Conservation (phyloP, 2,113 vertebrate genomes). For the Cyanoderma ruficeps region DNA sequence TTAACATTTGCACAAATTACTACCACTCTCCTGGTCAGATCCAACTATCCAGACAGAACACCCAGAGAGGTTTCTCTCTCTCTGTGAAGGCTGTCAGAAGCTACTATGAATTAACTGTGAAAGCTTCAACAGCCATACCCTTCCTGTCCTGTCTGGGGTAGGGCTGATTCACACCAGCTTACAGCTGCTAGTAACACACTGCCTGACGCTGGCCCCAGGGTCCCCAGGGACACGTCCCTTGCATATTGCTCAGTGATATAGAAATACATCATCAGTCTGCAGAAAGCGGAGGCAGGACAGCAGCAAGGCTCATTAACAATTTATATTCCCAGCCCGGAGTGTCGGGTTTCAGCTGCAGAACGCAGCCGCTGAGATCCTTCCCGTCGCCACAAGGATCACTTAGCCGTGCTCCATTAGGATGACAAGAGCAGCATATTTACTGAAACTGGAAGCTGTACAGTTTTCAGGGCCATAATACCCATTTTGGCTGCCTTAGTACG, state of each 20-base stretch:
- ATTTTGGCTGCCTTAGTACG: not conserved
- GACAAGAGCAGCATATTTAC: not conserved
- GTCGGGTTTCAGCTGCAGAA: constrained; percentile 37
- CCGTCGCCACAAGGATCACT: constrained; percentile 14
- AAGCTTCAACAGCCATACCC: not conserved
- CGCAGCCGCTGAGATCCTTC: constrained; percentile 2
- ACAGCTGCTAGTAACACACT: not conserved
- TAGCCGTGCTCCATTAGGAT: constrained; percentile 46
- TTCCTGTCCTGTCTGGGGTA: not conserved
- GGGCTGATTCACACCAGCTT: not conserved
- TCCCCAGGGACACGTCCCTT: not conserved
- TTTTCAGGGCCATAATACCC: not conserved
- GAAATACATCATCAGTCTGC: not conserved
- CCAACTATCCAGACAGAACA: not conserved
- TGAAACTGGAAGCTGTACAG: not conserved
- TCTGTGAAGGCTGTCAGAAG: not conserved
- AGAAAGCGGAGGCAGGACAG: not conserved
- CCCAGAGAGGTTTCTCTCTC: not conserved
- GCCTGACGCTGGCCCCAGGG: not conserved
- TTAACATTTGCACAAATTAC: not conserved
- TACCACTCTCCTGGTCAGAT: not conserved
- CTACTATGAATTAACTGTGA: not conserved
- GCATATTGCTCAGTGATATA: not conserved
- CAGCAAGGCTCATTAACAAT: constrained; percentile 48
- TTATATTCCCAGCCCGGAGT: not conserved